Evolutionary conservation across 2,888 invertebrate species (phyloP).

Genomic region (Selenia dentaria): DNA sequence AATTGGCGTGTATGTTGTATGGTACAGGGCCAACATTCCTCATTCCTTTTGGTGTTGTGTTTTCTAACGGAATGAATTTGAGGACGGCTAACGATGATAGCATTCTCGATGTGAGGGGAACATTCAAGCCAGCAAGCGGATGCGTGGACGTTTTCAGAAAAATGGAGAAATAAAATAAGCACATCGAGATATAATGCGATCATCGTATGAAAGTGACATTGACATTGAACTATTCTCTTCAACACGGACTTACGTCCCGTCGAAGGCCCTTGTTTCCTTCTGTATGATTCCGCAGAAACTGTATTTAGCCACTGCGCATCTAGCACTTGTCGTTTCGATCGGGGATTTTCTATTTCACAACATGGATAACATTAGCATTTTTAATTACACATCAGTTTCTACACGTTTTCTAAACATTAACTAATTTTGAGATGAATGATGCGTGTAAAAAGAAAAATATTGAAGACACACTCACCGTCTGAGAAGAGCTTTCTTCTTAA

Average conservation of each 20-base stretch:
- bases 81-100: constrained; percentile 69
- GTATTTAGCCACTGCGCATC: constrained; percentile 69
- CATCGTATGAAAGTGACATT: constrained; percentile 64
- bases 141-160: constrained; percentile 57
- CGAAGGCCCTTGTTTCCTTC: constrained; percentile 85
- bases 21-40: constrained; percentile 72
- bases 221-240: constrained; percentile 42
- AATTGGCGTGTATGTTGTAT: constrained; percentile 60
- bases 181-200: constrained; percentile 77
- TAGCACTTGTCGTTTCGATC: constrained; percentile 72
- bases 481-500: constrained; percentile 85
- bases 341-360: constrained; percentile 68
- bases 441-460: constrained; percentile 24
- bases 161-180: constrained; percentile 66
- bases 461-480: constrained; percentile 87
- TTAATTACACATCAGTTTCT: constrained; percentile 24
- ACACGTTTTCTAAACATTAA: constrained; percentile 16
- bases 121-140: constrained; percentile 78
- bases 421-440: constrained; percentile 20
- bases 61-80: constrained; percentile 43
- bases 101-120: constrained; percentile 75
- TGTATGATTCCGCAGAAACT: constrained; percentile 78
- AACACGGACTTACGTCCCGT: constrained; percentile 86
- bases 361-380: constrained; percentile 44
- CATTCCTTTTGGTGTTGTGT: constrained; percentile 55